Conservation (phyloP, 2,888 invertebrate species). For the Chydorus sphaericus region DNA sequence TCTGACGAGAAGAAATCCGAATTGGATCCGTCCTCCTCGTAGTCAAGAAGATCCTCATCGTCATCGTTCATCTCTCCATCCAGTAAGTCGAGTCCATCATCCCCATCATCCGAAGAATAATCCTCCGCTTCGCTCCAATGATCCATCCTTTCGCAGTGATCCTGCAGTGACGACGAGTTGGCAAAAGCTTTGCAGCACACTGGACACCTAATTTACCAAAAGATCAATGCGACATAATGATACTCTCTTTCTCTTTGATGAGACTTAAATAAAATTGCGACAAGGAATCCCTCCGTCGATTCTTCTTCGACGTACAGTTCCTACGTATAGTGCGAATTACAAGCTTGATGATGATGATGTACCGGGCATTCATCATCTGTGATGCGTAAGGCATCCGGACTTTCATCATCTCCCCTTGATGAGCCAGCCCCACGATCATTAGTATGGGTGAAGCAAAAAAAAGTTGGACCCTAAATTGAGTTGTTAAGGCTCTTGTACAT, state of each 20-base stretch:
- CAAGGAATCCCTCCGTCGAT: not conserved
- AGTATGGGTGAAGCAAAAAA: too few species aligned
- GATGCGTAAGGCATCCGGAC: too few species aligned
- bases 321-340: not conserved
- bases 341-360: not conserved
- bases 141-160: constrained; percentile 12
- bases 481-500: too few species aligned
- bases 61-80: not conserved
- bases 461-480: too few species aligned
- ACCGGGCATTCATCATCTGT: not conserved
- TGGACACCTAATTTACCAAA: not conserved
- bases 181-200: constrained; percentile 7
- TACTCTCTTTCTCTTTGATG: not conserved
- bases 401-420: too few species aligned
- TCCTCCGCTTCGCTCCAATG: constrained; percentile 14
- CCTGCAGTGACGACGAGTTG: constrained; percentile 2
- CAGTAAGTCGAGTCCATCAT: not conserved
- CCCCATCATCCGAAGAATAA: not conserved
- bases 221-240: not conserved
- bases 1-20: not conserved
- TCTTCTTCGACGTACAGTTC: not conserved
- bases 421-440: too few species aligned
- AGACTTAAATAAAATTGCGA: not conserved
- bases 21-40: not conserved
- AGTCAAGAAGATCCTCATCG: not conserved